Conservation (phyloP, 1,140 invertebrate species). For the Pectinophora gossypiella region DNA sequence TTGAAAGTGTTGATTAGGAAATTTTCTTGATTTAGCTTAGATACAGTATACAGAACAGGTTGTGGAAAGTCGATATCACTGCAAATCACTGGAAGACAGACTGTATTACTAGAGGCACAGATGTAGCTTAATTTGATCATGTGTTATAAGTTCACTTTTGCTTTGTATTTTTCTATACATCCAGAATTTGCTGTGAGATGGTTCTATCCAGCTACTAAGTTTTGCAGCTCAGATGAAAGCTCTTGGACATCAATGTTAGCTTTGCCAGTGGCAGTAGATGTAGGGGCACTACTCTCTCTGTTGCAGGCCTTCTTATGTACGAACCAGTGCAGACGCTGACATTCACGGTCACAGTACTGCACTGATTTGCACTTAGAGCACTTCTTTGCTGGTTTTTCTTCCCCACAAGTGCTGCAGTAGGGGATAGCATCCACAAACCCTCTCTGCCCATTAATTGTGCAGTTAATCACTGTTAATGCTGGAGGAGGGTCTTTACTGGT, state of each 20-base stretch:
- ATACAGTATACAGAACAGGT: too few relatives aligned
- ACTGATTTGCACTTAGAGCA: slow-evolving; percentile 97
- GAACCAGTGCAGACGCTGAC: slow-evolving; percentile 97
- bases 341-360: slow-evolving; percentile 94
- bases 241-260: slow-evolving; percentile 59
- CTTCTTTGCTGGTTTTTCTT: slow-evolving; percentile 92
- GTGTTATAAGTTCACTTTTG: too few relatives aligned
- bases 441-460: slow-evolving; percentile 92
- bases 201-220: slow-evolving; percentile 54
- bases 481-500: slow-evolving; percentile 82
- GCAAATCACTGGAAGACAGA: too few relatives aligned
- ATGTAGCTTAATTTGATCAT: too few relatives aligned
- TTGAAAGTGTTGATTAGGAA: too few relatives aligned
- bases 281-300: slow-evolving; percentile 69
- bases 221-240: slow-evolving; percentile 67
- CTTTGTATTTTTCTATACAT: too few relatives aligned
- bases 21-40: too few relatives aligned
- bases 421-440: slow-evolving; percentile 83
- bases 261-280: slow-evolving; percentile 37
- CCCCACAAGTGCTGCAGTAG: slow-evolving; percentile 91
- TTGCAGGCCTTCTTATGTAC: slow-evolving; percentile 94
- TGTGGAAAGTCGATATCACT: too few relatives aligned
- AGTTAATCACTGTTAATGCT: slow-evolving; percentile 85
- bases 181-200: neutral
- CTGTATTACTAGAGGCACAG: too few relatives aligned